A percentile compares a stretch with the other conserved stretches of the same genome.
Evolutionary conservation across 2,113 vertebrate genomes (phyloP).

Genomic region (Poecilia latipinna): DNA sequence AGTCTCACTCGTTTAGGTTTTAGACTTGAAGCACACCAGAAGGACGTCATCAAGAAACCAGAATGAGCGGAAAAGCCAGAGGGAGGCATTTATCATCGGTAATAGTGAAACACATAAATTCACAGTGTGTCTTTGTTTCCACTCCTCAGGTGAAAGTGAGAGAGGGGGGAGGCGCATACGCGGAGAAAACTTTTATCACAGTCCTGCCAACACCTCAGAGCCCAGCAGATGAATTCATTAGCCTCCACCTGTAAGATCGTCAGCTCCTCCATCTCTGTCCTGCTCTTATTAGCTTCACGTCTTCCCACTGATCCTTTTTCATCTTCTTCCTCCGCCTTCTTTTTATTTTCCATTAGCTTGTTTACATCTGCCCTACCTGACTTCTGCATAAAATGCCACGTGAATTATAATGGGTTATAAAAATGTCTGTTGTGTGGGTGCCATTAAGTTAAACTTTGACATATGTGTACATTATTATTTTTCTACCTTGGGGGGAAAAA

Average conservation of each 20-base stretch:
- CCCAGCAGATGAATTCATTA: constrained; percentile 59
- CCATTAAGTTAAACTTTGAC: not conserved
- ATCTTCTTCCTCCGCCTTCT: not conserved
- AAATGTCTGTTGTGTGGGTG: not conserved
- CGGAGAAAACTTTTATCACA: constrained; percentile 31
- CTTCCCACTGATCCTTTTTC: not conserved
- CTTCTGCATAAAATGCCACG: not conserved
- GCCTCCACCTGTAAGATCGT: constrained; percentile 50
- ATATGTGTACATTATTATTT: not conserved
- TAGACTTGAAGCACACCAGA: not conserved
- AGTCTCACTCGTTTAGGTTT: not conserved
- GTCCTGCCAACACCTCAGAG: constrained; percentile 40
- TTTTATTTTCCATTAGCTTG: constrained; percentile 3
- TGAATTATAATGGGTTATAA: not conserved
- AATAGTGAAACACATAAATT: constrained; percentile 39
- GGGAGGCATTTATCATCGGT: constrained; percentile 29
- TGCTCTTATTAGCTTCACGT: constrained; percentile 11
- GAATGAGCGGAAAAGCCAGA: constrained; percentile 10
- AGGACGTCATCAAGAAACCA: not conserved
- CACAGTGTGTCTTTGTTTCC: constrained; percentile 34
- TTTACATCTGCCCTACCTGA: constrained; percentile 5
- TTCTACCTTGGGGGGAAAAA: not conserved
- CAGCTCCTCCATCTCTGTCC: constrained; percentile 34
- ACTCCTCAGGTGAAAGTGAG: constrained; percentile 40
- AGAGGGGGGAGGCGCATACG: not conserved